Conservation (phyloP, 2,797 vertebrate genomes). For the Cuniculus paca region DNA sequence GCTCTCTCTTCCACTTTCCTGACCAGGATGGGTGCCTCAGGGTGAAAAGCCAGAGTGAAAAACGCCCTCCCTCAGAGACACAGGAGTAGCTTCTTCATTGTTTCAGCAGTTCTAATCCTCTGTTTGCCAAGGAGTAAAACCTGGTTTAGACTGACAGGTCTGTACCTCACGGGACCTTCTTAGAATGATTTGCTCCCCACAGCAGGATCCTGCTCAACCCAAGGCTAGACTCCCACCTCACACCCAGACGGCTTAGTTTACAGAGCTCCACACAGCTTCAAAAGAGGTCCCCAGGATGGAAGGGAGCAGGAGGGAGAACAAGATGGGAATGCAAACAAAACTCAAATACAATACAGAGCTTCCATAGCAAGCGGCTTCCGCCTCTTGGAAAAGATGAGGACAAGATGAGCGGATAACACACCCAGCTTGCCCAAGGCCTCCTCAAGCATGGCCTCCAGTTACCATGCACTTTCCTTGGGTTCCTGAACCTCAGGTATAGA, state of each 20-base stretch:
- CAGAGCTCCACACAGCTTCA: constrained; percentile 5
- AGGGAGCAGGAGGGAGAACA: neutral
- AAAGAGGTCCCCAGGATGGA: neutral
- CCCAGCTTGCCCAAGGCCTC: neutral
- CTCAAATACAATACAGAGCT: neutral
- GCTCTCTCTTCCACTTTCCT: too few species aligned
- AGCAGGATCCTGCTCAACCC: neutral
- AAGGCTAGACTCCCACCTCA: neutral
- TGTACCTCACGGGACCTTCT: neutral
- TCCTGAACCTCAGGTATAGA: neutral
- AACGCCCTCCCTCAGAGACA: neutral
- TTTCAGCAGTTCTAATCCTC: neutral
- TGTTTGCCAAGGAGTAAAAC: constrained; percentile 19
- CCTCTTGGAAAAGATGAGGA: neutral
- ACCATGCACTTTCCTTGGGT: neutral
- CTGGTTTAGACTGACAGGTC: neutral
- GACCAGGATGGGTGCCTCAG: too few species aligned
- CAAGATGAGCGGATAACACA: neutral
- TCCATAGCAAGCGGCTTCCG: neutral
- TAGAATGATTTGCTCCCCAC: neutral
- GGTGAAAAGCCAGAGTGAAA: neutral
- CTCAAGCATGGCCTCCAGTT: neutral
- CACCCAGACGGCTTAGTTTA: neutral
- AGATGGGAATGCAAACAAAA: constrained; percentile 44
- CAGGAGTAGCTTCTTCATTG: neutral